Conservation (phyloP, 2,113 vertebrate species). For the Semnopithecus entellus region DNA sequence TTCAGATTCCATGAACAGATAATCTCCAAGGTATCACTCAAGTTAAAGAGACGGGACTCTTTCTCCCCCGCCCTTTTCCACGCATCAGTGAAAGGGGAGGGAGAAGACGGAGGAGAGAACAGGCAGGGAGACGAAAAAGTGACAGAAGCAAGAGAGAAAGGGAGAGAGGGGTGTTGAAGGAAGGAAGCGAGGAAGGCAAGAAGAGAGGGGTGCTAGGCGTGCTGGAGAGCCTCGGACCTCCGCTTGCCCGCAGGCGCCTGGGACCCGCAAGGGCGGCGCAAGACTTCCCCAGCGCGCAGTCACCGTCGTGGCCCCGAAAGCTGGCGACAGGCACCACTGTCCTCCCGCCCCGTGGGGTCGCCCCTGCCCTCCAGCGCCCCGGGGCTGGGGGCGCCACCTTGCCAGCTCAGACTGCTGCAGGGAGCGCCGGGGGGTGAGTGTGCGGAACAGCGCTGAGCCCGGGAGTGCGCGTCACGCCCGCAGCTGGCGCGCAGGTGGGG, state of each 20-base stretch:
- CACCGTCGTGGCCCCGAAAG: not conserved
- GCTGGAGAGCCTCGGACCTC: not conserved
- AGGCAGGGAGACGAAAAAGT: not conserved
- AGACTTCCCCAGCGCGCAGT: not conserved
- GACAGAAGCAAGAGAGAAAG: not conserved
- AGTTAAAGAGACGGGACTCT: constrained; percentile 36
- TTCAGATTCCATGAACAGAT: constrained; percentile 33
- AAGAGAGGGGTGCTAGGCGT: too few relatives aligned
- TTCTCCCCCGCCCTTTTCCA: not conserved
- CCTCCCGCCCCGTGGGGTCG: not conserved
- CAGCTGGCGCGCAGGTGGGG: not conserved
- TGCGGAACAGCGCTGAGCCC: not conserved
- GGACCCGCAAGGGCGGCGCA: not conserved
- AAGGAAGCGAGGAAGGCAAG: not conserved
- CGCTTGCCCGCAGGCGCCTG: not conserved
- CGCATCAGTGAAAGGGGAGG: not conserved
- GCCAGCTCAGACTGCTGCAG: not conserved
- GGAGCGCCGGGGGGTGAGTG: constrained; percentile 40
- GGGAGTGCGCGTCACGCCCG: not conserved
- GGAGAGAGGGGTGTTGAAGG: not conserved
- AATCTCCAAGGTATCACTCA: constrained; percentile 50
- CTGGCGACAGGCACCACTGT: not conserved
- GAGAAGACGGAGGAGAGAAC: not conserved
- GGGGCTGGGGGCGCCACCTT: not conserved
- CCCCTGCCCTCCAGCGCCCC: accelerated